A percentile compares a stretch with the other conserved stretches of the same genome.
Conservation (phyloP, 1,140 invertebrate genomes). For the Pantala flavescens region DNA sequence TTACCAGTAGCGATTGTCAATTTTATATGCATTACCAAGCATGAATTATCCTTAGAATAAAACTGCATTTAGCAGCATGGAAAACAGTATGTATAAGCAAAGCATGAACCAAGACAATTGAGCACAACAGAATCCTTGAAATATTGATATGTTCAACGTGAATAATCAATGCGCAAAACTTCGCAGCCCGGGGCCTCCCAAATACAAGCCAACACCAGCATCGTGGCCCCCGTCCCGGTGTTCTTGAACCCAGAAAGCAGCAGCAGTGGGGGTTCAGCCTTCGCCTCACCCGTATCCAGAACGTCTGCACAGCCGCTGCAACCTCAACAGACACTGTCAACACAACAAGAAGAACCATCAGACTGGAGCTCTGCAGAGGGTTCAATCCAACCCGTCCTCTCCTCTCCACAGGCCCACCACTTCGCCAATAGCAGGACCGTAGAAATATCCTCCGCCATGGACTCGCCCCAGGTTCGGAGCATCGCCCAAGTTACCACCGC, state of each 20-base stretch:
- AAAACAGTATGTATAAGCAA: too few relatives aligned
- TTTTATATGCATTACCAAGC: too few relatives aligned
- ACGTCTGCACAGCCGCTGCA: not conserved
- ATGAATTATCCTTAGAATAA: too few relatives aligned
- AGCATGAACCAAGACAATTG: too few relatives aligned
- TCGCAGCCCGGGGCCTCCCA: not conserved
- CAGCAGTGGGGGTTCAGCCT: conserved; percentile 26
- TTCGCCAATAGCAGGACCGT: not conserved
- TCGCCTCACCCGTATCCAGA: conserved; percentile 25
- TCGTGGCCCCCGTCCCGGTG: conserved; percentile 13
- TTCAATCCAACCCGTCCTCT: not conserved
- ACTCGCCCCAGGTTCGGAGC: not conserved
- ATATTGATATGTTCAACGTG: too few relatives aligned
- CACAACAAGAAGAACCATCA: not conserved
- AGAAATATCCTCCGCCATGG: not conserved
- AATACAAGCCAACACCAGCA: not conserved
- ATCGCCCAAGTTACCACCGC: not conserved
- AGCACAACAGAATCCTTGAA: too few relatives aligned
- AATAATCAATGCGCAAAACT: too few relatives aligned
- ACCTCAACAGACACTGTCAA: not conserved
- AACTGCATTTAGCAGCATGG: too few relatives aligned
- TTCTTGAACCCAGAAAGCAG: conserved; percentile 6
- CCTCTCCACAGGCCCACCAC: not conserved
- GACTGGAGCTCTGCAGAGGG: not conserved
- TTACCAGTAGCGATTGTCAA: too few relatives aligned